Evolutionary conservation across 2,113 vertebrate genomes (phyloP).

Genomic region (Sisor rabdophorus): DNA sequence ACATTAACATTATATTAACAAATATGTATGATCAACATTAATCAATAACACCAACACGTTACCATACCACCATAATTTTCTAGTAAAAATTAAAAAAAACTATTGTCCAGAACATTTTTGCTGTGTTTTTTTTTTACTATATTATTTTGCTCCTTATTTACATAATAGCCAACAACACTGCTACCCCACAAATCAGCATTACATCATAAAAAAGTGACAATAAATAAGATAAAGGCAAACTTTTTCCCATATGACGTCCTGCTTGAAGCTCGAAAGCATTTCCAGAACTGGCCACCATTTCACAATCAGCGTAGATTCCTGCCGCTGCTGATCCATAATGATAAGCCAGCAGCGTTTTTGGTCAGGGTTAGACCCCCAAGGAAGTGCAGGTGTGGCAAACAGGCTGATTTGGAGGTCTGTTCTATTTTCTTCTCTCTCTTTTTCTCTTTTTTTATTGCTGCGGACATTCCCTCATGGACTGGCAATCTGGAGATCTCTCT

Average conservation of each 20-base stretch:
- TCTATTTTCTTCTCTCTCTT: constrained; percentile 14
- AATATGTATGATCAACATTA: too few relatives aligned
- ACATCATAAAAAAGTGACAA: constrained; percentile 35
- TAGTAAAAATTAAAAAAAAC: too few relatives aligned
- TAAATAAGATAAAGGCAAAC: constrained; percentile 2
- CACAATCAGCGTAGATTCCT: constrained; percentile 70
- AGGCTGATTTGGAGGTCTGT: constrained; percentile 62
- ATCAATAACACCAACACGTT: too few relatives aligned
- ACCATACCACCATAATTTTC: too few relatives aligned
- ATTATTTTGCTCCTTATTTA: background rate
- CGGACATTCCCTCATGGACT: constrained; percentile 60
- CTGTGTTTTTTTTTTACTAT: background rate
- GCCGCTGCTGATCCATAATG: constrained; percentile 65
- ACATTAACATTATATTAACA: too few relatives aligned
- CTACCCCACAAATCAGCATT: constrained; percentile 9
- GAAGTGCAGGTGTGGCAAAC: constrained; percentile 72
- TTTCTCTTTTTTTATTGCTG: constrained; percentile 61
- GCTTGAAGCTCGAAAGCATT: constrained; percentile 59
- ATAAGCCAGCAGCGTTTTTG: constrained; percentile 64
- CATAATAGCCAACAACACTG: background rate
- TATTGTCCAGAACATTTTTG: background rate
- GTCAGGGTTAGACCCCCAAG: constrained; percentile 69
- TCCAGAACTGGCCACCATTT: constrained; percentile 69
- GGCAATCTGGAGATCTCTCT: constrained; percentile 61
- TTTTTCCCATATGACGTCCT: background rate